A percentile compares a stretch with the other conserved stretches of the same genome.
Evolutionary conservation across 2,888 invertebrate genomes (phyloP).

Genomic region (Ornithoptera priamus): DNA sequence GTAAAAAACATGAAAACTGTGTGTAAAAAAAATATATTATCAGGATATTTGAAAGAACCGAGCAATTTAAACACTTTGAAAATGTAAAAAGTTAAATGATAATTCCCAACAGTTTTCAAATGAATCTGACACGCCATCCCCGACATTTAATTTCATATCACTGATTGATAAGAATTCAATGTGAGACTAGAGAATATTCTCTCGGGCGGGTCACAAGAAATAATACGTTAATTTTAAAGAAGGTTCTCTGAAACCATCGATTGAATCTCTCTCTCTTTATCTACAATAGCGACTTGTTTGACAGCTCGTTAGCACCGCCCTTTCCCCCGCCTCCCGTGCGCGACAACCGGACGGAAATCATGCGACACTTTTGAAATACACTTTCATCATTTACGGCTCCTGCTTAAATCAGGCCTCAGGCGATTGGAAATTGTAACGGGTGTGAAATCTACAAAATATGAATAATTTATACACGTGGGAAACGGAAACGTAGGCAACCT

Average conservation of each 20-base stretch:
- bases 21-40: no score
- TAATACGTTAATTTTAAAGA: constrained; percentile 15
- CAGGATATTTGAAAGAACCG: no score
- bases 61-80: no score
- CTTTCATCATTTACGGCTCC: constrained; percentile 2
- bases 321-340: constrained; percentile 3
- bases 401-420: neutral
- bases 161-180: neutral
- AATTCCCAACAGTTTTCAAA: no score
- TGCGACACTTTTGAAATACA: constrained; percentile 16
- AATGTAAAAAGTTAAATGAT: no score
- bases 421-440: neutral
- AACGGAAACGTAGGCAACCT: neutral
- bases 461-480: no score
- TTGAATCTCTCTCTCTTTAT: constrained; percentile 10
- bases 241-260: neutral
- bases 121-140: neutral
- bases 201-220: constrained; percentile 1
- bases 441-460: neutral
- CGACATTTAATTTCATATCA: neutral
- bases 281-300: constrained; percentile 25
- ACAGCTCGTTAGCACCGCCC: constrained; percentile 23
- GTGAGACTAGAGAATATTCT: neutral
- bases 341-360: constrained; percentile 3
- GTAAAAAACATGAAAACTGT: no score